A percentile compares a stretch with the other conserved stretches of the same genome.
Conservation (phyloP, 2,113 vertebrate species). For the crab-eating macaque (Macaca fascicularis) region T2T-MFA8v1.1 NC_088380.1:169055501-169056000, state of each 20-base stretch:
- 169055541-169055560: background rate
- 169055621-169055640: background rate
- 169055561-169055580: too few relatives aligned
- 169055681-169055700: too few relatives aligned
- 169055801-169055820: background rate
- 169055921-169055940: background rate
- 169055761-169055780: background rate
- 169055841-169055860: background rate
- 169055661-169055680: background rate
- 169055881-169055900: background rate
- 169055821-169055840: background rate
- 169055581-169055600: background rate
- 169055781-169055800: background rate
- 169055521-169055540: background rate
- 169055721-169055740: background rate
- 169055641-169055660: background rate
- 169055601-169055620: background rate
- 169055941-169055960: background rate
- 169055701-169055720: background rate
- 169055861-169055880: background rate
- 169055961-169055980: background rate
- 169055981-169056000: background rate
- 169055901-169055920: slow-evolving; percentile 11
- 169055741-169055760: background rate
- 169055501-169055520: background rate